Evolutionary conservation across 2,888 invertebrate species (phyloP), one percentile per base, ranked within the genome.

Genomic region (Trisateles emortualis): DNA sequence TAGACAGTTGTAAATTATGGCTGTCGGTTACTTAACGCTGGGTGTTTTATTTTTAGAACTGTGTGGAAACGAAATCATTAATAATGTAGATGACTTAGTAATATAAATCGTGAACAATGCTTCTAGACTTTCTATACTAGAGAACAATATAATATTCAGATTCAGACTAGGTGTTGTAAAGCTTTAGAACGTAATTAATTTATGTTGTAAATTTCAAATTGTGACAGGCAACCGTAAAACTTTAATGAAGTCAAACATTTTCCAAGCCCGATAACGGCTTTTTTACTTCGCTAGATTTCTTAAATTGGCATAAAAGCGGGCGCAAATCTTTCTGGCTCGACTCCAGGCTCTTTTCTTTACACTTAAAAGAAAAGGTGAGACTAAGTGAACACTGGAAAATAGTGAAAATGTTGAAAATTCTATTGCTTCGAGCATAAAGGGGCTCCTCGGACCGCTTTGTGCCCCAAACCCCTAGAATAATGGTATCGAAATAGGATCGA

Each of bases 331-430:
- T 58, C 44, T 55, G 53, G 76, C 72, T 59, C 48, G 52, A 50
- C 47, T 68, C 68, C 66, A 63, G 65, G 55, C 48, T 73, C 48
- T 73, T 76, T 74, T 74, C 74, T 78, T 77, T 75, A 70, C 73
- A 80, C 75, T 77, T 75, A 75, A 76, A 78, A 81, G 76, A 79
- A 79, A 79, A 74, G 78, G 78, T 72, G 55, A 67, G 72, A 70
- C 58, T 68, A 68, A 59, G 66, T 63, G 61, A 65, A 69, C 45
- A 48, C 46, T 52, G 58, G 51, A 60, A 62, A 52, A 52, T 46
- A 74, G 68, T 60, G 57, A 57, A 52, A 47, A 52, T 47, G 14
- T 30, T 32, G 24, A 38, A 77, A 78, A 75, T 79, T 76, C 76
- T 76, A 78, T 75, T 68, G 76, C 69, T 63, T 48, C 45, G 44